Percentiles rank a stretch among this genome's conserved stretches.
Conservation (phyloP, 64 coral and sea anemone genomes). For the Stichodactyla mertensii region DNA sequence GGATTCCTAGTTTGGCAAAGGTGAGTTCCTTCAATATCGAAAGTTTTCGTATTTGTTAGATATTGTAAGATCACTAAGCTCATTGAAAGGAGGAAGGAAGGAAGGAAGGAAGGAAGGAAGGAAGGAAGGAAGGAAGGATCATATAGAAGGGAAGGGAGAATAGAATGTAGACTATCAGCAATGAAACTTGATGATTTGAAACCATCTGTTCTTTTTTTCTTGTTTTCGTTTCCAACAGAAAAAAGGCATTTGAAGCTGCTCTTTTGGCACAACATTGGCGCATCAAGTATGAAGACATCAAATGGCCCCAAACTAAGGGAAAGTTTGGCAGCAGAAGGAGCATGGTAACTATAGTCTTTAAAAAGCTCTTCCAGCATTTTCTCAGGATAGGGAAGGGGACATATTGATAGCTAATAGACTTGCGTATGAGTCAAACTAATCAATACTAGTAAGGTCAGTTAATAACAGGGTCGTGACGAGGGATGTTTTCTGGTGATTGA, state of each 20-base stretch:
- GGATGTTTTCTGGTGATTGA: too few relatives aligned
- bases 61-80: neutral
- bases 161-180: neutral
- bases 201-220: neutral
- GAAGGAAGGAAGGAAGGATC: neutral
- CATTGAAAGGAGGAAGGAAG: too few relatives aligned
- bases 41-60: neutral
- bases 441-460: too few relatives aligned
- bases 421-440: too few relatives aligned
- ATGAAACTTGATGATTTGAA: neutral
- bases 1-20: conserved; percentile 72
- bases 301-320: conserved; percentile 65
- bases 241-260: conserved; percentile 78
- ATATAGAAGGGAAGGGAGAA: neutral
- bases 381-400: too few relatives aligned
- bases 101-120: neutral
- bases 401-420: too few relatives aligned
- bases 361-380: neutral
- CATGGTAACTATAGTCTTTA: conserved; percentile 53
- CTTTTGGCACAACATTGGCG: conserved; percentile 64
- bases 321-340: conserved; percentile 70
- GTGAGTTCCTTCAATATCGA: conserved; percentile 15
- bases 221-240: conserved; percentile 18
- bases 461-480: too few relatives aligned
- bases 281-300: conserved; percentile 78